Percentiles rank a stretch among this genome's conserved stretches.
phyloP scores from a whole-genome alignment of 2,888 invertebrate species.

The Diogma glabrata region DNA sequence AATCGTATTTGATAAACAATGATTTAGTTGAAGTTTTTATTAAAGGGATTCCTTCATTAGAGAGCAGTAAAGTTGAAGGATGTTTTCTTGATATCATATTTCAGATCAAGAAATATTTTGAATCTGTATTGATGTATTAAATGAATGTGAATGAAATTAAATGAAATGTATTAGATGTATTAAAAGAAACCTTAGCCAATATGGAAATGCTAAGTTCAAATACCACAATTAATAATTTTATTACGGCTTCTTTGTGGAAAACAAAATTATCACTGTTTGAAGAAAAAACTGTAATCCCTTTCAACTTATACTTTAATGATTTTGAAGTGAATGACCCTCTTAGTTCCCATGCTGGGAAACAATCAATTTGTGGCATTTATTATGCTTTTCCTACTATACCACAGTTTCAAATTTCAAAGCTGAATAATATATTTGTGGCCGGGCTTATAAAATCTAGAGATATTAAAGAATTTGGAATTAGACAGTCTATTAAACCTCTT shows the following conservation, averaged over 20 bases:
- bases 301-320: not conserved
- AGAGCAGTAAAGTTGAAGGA: not conserved
- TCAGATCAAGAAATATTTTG: not conserved
- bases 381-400: too few relatives aligned
- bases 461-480: not conserved
- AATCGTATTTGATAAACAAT: not conserved
- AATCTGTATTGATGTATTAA: too few relatives aligned
- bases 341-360: not conserved
- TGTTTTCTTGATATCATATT: not conserved
- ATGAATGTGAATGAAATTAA: too few relatives aligned
- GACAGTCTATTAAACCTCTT: not conserved
- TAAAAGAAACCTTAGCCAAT: not conserved
- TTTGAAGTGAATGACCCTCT: not conserved
- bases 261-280: not conserved
- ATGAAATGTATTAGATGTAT: too few relatives aligned
- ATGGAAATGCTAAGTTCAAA: not conserved
- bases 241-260: not conserved
- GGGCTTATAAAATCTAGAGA: not conserved
- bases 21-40: conserved; percentile 2
- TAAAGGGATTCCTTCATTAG: not conserved
- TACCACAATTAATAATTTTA: not conserved
- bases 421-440: not conserved
- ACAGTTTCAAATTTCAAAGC: not conserved
- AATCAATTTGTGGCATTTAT: not conserved
- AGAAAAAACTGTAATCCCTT: too few relatives aligned